Base-by-base conservation (phyloP, 2,888 invertebrate genomes). In the Diaperis boleti region DNA sequence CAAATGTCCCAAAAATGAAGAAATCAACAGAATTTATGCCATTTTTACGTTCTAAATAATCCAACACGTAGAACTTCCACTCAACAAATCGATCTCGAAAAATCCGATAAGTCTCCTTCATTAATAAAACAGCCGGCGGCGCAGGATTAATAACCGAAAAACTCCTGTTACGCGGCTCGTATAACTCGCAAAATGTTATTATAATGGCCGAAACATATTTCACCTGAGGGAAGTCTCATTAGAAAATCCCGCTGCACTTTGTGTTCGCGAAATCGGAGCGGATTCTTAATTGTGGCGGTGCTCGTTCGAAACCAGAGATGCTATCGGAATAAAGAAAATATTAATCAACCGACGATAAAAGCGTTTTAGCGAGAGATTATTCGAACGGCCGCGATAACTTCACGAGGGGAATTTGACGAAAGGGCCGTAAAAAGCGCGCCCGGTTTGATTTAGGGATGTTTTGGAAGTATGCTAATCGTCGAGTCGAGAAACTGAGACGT, bases 121-220 rank as follows among this genome's bases (percentile, higher is more conserved):
- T 73, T 73, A 73, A 72, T 72, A 71, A 70, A 65, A 62, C 57
- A 49, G 69, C 72, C 66, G 41, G 55, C 33, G 65, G 72, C 55
- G 17, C 54, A 55, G 63, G 67, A 70, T 69, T 71, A 72, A 70
- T 71, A 72, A 70, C 68, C 65, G 33, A 64, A 63, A n/a, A 69
- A 69, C 69, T 69, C 69, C 61, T 69, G 66, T 69, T 62, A 64
- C 44, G 49, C 66, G 59, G 59, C 64, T 65, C 62, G 61, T 55
- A 68, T 68, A 68, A 68, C 69, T 69, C 62, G 65, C 65, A 62
- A 67, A 67, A 71, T 70, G 67, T 67, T 67, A 65, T 64, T 62
- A 66, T 66, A 66, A 66, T 64, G 64, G 64, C 41, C 64, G 37
- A 66, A 66, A 66, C 66, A 66, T 59, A 66, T 64, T 66, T 64